Conservation (phyloP, 1,140 invertebrate genomes). For the Apis florea region DNA sequence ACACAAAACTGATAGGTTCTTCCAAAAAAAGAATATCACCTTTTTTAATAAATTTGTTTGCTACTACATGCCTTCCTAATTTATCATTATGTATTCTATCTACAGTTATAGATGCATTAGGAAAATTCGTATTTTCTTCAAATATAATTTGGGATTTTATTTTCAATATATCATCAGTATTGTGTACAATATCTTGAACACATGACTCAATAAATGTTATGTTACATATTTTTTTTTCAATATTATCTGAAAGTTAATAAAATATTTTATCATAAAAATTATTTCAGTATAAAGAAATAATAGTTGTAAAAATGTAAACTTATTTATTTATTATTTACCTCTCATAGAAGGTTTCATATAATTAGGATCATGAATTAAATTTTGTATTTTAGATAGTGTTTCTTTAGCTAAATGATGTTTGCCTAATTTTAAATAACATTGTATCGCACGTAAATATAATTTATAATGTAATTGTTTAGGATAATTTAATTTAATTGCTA, state of each 20-base stretch:
- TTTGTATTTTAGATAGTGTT: constrained; percentile 61
- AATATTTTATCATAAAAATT: constrained; percentile 13
- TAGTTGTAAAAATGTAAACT: not conserved
- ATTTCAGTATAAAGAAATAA: too few species aligned
- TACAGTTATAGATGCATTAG: constrained; percentile 69
- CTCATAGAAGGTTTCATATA: constrained; percentile 51
- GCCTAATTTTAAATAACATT: constrained; percentile 72
- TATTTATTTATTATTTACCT: constrained; percentile 5
- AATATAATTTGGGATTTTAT: constrained; percentile 56
- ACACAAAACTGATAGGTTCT: constrained; percentile 85
- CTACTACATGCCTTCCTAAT: constrained; percentile 81
- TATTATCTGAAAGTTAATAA: constrained; percentile 38
- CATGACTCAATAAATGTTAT: constrained; percentile 4
- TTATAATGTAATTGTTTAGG: constrained; percentile 74
- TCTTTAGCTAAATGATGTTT: constrained; percentile 65
- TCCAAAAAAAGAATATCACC: constrained; percentile 86
- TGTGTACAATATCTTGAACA: not conserved
- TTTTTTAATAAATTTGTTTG: constrained; percentile 81
- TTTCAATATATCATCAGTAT: constrained; percentile 14
- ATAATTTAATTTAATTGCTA: constrained; percentile 73
- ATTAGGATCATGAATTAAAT: constrained; percentile 59
- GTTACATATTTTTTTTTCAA: constrained; percentile 49
- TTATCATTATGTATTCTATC: constrained; percentile 69
- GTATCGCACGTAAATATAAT: constrained; percentile 72
- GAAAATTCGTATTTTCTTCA: constrained; percentile 70